Conservation (phyloP, 2,113 vertebrate species). For the Ceuthmochares aereus region DNA sequence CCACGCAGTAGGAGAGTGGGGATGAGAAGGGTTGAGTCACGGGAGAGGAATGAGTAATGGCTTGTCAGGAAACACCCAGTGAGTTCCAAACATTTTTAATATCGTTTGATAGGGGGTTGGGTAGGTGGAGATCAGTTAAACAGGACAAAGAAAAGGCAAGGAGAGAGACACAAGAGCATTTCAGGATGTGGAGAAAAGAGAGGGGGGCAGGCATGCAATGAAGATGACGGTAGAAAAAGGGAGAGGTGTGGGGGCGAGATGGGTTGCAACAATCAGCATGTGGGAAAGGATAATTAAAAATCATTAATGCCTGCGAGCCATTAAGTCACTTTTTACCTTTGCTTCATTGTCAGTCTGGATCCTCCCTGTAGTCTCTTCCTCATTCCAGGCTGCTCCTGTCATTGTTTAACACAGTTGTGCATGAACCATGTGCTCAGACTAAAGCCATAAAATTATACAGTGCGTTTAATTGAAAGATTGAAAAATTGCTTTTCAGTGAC, state of each 20-base stretch:
- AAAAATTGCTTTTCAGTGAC: constrained; percentile 49
- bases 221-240: not conserved
- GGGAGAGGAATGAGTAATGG: constrained; percentile 4
- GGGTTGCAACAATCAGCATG: not conserved
- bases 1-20: not conserved
- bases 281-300: constrained; percentile 54
- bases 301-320: constrained; percentile 9
- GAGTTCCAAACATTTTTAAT: constrained; percentile 61
- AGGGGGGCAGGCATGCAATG: not conserved
- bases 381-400: constrained; percentile 43
- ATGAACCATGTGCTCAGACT: not conserved
- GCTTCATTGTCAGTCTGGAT: constrained; percentile 30
- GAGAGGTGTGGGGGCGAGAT: not conserved
- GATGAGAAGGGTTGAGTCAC: constrained; percentile 21
- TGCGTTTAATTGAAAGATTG: constrained; percentile 47
- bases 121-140: constrained; percentile 46
- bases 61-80: constrained; percentile 27
- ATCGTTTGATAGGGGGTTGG: constrained; percentile 19
- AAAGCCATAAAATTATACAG: constrained; percentile 50
- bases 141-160: not conserved
- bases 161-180: not conserved
- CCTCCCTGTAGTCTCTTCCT: constrained; percentile 56
- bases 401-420: constrained; percentile 49
- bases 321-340: constrained; percentile 38
- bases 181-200: not conserved